A percentile compares a stretch with the other conserved stretches of the same genome.
Conservation (phyloP, 2,888 invertebrate species). For the Aphidius colemani region DNA sequence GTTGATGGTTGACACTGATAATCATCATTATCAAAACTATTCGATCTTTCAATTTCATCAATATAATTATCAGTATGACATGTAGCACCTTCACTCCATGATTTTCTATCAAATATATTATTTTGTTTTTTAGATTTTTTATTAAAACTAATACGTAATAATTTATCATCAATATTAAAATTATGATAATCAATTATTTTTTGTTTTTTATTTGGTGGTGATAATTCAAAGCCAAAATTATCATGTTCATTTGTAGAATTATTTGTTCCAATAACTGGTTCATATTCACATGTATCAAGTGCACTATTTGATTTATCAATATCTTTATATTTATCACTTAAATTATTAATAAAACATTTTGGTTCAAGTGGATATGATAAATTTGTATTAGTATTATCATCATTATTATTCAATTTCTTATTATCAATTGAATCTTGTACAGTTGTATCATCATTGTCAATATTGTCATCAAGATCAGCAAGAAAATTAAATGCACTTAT, state of each 20-base stretch:
- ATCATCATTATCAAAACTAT: slow-evolving; percentile 33
- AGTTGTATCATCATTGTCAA: slow-evolving; percentile 33
- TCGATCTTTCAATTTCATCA: slow-evolving; percentile 27
- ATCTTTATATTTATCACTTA: slow-evolving; percentile 18
- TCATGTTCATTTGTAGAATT: slow-evolving; percentile 21
- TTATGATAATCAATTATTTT: not conserved
- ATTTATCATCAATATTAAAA: not conserved
- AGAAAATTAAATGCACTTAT: slow-evolving; percentile 55
- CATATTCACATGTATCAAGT: slow-evolving; percentile 27
- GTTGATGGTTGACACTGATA: slow-evolving; percentile 38
- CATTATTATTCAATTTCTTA: slow-evolving; percentile 19
- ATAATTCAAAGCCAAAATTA: slow-evolving; percentile 30
- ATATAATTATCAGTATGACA: slow-evolving; percentile 10
- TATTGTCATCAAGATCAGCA: slow-evolving; percentile 48
- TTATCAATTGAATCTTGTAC: slow-evolving; percentile 11
- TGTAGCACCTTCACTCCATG: slow-evolving; percentile 35
- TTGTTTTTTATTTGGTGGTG: slow-evolving; percentile 21
- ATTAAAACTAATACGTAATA: slow-evolving; percentile 6
- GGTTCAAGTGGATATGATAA: slow-evolving; percentile 38
- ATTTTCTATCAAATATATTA: slow-evolving; percentile 33
- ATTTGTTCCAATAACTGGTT: slow-evolving; percentile 18
- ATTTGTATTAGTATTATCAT: not conserved
- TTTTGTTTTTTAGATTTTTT: slow-evolving; percentile 4
- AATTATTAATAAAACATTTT: slow-evolving; percentile 31
- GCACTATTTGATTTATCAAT: slow-evolving; percentile 28